Evolutionary conservation across 2,888 invertebrate species (phyloP), one percentile per base, ranked within the genome.

Genomic region (Noctua comes): DNA sequence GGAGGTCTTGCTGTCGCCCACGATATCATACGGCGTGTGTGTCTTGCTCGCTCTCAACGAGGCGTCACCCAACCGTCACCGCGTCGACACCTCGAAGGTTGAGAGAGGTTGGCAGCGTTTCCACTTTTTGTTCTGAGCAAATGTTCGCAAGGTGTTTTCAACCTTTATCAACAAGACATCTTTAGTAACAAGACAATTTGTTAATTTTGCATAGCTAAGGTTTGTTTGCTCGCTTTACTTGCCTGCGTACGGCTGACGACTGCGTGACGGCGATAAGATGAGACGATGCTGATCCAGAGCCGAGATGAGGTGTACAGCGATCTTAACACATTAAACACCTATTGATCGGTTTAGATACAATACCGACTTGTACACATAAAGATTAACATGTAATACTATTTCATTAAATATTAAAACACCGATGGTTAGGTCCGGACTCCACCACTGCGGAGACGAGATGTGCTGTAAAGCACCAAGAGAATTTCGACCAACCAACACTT

Each of bases 371-470:
- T 68, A 79, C 76, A 78, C 74, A 68, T 71, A 86, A 76, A 76
- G 80, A 79, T 79, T 82, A 83, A 81, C 73, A 82, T 81, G 76
- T 78, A 76, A 86, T 78, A 88, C 76, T 79, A 88, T 73, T 82
- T 83, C 66, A 51, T 73, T 80, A 80, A 80, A 81, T 68, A 86
- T 66, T 79, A 86, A 71, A 83, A 81, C 71, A 83, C 72, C 75
- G 54, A 79, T 66, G 69, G 79, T 76, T 68, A 21, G 64, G 21
- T 21, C 48, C 31, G 64, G 31, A 31, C 36, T 36, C 21, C 31
- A 64, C 31, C 4, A 64, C 36, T 36, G 36, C 64, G 31, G 64
- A 36, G 10, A 64, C 11, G 10, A 64, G 21, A 36, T 36, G 36
- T 64, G 31, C 62, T 31, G 10, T 27, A 59, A 59, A 27, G 13